These are phyloP conservation scores for Neolamprologus cancellatus DNA, from an alignment of 2,113 vertebrate genomes.

Conservation along the genomic window DNA sequence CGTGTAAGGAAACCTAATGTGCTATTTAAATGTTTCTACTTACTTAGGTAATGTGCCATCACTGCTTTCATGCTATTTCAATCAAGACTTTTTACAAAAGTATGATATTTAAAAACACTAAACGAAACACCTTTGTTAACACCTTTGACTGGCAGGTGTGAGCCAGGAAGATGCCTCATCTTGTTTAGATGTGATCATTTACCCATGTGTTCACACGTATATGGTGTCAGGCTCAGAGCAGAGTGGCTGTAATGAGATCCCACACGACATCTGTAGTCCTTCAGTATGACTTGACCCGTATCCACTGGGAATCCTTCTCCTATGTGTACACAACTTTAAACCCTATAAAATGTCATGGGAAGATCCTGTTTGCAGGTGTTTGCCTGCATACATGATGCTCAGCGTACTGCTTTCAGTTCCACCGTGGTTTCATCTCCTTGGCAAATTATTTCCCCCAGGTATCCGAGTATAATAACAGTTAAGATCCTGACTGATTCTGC, in stretches of 20 bases:
- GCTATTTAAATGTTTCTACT: background rate
- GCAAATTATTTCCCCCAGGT: background rate
- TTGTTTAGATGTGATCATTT: background rate
- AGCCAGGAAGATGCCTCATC: background rate
- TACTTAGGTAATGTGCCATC: background rate
- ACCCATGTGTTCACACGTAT: slow-evolving; percentile 10
- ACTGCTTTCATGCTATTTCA: background rate
- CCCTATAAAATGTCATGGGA: background rate
- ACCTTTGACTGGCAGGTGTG: background rate
- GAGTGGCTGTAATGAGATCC: slow-evolving; percentile 52
- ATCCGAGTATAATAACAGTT: background rate
- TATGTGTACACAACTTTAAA: background rate
- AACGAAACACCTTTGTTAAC: background rate
- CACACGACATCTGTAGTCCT: slow-evolving; percentile 25
- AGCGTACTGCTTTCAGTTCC: background rate
- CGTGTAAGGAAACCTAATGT: background rate
- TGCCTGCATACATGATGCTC: background rate
- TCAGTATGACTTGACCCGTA: background rate
- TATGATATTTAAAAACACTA: background rate
- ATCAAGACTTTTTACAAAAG: background rate
- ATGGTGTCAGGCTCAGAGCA: slow-evolving; percentile 18
- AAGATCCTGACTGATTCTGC: background rate
- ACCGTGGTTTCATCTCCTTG: background rate
- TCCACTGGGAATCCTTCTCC: slow-evolving; percentile 3
- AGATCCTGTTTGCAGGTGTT: background rate